Percentiles rank a stretch among this genome's conserved stretches.
phyloP scores from a whole-genome alignment of 2,888 invertebrate genomes.

The Thymelicus sylvestris region DNA sequence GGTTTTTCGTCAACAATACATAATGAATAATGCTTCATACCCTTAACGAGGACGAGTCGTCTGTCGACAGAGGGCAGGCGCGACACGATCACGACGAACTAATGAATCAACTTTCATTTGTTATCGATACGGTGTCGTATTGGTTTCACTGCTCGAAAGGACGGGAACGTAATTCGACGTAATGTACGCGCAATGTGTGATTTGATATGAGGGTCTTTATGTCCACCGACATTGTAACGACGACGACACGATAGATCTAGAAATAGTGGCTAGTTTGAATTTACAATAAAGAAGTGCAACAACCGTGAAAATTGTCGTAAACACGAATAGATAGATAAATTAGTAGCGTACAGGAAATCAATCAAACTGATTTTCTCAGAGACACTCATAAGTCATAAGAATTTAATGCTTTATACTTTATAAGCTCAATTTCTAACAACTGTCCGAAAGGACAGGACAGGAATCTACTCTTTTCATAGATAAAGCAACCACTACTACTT shows the following conservation, averaged over 20 bases:
- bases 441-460: too few species aligned
- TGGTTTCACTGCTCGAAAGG: conserved; percentile 51
- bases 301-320: too few species aligned
- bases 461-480: too few species aligned
- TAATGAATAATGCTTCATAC: not conserved
- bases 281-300: too few species aligned
- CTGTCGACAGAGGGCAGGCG: too few species aligned
- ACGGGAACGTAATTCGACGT: conserved; percentile 43
- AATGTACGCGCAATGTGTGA: conserved; percentile 37
- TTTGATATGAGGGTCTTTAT: conserved; percentile 11
- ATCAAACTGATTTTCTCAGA: too few species aligned
- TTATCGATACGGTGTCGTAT: conserved; percentile 41
- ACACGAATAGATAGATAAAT: too few species aligned
- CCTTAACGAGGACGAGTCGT: not conserved
- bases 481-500: too few species aligned
- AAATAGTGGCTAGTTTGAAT: not conserved
- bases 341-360: too few species aligned
- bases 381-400: too few species aligned
- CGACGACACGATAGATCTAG: not conserved
- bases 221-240: not conserved
- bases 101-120: conserved; percentile 34
- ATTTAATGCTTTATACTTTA: too few species aligned
- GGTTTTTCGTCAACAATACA: not conserved
- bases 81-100: conserved; percentile 13
- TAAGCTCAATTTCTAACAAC: too few species aligned